Base-by-base conservation (phyloP, 1,140 invertebrate species). In the Caerostris darwini region DNA sequence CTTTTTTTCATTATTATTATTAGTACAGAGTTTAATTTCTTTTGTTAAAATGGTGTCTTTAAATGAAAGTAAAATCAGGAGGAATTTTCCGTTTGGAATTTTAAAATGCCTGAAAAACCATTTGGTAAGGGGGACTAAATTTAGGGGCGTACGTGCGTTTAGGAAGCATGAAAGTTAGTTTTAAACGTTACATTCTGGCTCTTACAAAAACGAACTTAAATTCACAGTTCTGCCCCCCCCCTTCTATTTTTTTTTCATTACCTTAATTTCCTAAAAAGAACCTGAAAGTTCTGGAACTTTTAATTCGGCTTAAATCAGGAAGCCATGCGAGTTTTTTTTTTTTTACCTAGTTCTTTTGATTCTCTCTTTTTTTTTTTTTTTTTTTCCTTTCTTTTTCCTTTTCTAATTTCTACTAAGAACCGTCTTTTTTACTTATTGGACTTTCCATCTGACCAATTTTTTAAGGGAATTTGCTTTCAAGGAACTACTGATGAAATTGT, bases 41-140 rank as follows among this genome's bases (percentile, higher is more conserved):
- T 94, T 69, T 67, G 92, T 81, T 89, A 94, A 94, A 94, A 94
- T 94, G 85, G 58, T 56, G 83, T 67, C 57, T 53, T 64, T 58
- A 77, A 88, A 89, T 77, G 56, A 89, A 93, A 93, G 69, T 61
- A 82, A 89, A 94, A 88, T 89, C 61, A 81, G 86, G 56, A 57
- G 67, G 67, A 89, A 94, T 93, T 85, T 77, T 88, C 54, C 86
- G 91, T 71, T 94, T 89, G 69, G 92, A 94, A 94, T 94, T 94
- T 94, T 94, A 94, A 94, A 94, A 94, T 94, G 71, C 56, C 92
- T 57, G 61, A 81, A 89, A 89, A 88, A 67, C 89, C 67, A 89
- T 94, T 94, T 94, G 58, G 77, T 81, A 57, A 56, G 19, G 54
- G 64, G 57, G 82, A 12, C 56, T 85, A 69, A 92, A 57, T 88